These are phyloP conservation scores for Cnemophilus loriae DNA, from an alignment of 2,113 vertebrate genomes.

Conservation along the genomic window DNA sequence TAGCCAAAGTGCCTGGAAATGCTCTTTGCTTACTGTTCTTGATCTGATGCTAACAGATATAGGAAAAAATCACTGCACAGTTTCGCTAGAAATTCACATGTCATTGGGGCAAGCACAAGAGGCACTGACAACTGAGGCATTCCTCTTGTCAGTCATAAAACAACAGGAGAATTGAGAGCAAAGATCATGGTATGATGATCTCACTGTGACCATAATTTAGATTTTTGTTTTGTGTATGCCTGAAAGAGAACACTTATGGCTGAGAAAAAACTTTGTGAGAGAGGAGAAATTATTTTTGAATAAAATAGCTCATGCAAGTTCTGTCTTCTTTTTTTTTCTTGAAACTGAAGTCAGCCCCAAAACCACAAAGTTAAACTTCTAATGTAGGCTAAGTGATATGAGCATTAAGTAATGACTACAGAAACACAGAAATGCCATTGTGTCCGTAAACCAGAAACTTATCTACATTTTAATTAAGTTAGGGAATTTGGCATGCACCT, in stretches of 20 bases:
- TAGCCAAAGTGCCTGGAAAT: neutral
- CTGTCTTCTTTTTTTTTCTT: neutral
- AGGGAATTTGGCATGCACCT: neutral
- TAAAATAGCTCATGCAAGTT: neutral
- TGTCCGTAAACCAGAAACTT: neutral
- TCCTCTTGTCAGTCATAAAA: neutral
- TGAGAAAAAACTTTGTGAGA: neutral
- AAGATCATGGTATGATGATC: constrained; percentile 11
- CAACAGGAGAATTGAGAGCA: constrained; percentile 51
- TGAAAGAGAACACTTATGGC: neutral
- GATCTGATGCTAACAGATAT: neutral
- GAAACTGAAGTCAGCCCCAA: neutral
- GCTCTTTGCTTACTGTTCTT: neutral
- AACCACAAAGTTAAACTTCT: neutral
- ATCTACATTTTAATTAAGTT: neutral
- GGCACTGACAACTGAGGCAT: neutral
- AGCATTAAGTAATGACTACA: neutral
- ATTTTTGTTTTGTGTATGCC: neutral
- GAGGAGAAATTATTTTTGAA: neutral
- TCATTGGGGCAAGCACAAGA: neutral
- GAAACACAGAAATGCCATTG: neutral
- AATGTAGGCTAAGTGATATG: neutral
- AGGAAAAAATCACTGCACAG: neutral
- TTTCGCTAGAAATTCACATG: neutral
- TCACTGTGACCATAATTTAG: constrained; percentile 21